Conservation (phyloP, 2,888 invertebrate genomes). For the Apoda limacodes region DNA sequence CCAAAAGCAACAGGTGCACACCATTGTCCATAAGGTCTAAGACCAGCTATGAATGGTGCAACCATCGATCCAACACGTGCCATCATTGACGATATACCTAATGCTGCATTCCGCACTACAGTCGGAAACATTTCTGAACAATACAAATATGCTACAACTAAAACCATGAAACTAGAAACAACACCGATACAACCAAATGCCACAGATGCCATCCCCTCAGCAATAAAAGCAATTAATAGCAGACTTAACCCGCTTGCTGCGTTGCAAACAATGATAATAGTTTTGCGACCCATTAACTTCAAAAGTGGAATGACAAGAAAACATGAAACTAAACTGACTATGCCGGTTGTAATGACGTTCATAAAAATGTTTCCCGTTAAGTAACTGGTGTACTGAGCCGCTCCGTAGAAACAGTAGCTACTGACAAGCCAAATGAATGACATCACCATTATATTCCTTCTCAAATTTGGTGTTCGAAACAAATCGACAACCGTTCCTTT, state of each 20-base stretch:
- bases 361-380: slow-evolving; percentile 81
- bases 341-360: slow-evolving; percentile 81
- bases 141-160: slow-evolving; percentile 85
- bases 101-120: slow-evolving; percentile 84
- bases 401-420: slow-evolving; percentile 80
- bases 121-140: slow-evolving; percentile 90
- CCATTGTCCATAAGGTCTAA: slow-evolving; percentile 68
- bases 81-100: slow-evolving; percentile 86
- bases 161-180: slow-evolving; percentile 81
- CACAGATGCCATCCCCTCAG: slow-evolving; percentile 51
- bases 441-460: slow-evolving; percentile 76
- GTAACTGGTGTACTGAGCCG: slow-evolving; percentile 82
- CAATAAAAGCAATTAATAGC: slow-evolving; percentile 70
- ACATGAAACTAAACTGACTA: slow-evolving; percentile 68
- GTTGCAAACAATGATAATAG: slow-evolving; percentile 71
- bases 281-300: slow-evolving; percentile 73
- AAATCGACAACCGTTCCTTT: slow-evolving; percentile 71
- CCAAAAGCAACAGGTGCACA: slow-evolving; percentile 80
- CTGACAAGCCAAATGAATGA: slow-evolving; percentile 82
- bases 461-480: slow-evolving; percentile 74
- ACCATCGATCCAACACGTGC: slow-evolving; percentile 86
- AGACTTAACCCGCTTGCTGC: slow-evolving; percentile 69
- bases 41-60: slow-evolving; percentile 81
- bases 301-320: slow-evolving; percentile 71
- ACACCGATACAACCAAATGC: slow-evolving; percentile 78